Evolutionary conservation across 1,140 invertebrate species (phyloP), one percentile per base, ranked within the genome.

Genomic region (Prorops nasuta): DNA sequence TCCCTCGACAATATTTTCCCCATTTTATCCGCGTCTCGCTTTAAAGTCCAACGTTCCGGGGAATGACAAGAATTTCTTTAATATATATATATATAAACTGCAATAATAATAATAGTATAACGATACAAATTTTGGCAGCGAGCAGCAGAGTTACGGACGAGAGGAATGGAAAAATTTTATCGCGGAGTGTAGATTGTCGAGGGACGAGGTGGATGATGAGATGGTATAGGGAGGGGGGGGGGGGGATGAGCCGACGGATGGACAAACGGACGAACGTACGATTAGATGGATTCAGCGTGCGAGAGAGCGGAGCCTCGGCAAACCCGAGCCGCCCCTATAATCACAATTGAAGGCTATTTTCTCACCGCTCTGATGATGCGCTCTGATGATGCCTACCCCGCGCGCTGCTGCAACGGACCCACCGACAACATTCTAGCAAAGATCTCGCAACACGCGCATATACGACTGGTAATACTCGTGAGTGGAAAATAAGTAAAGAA

Each of bases 281-380:
- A 47, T 45, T 48, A 54, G 51, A 63, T 56, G 44, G 59, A 63
- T 61, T 62, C 61, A 56, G 57, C 57, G 41, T 49, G 61, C 43
- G 44, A 44, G 38, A 24, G 16, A 48, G 56, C 57, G 49, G 58
- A 58, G 64, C 60, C 64, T 56, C 64, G 66, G 64, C 64, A 58
- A 63, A 63, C 63, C 20, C 54, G 43, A 61, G 74, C 74, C 75
- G 74, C 71, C 75, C 69, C 74, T 77, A 72, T 76, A 77, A 77
- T 77, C 75, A 76, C 71, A 77, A 77, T 75, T 77, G 74, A 74
- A 77, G 74, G 75, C 71, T 76, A 77, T 77, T 77, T 76, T 77
- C 75, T 77, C 75, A 76, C 75, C 75, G 73, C 71, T 76, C 72
- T 76, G 71, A 77, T 77, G 72, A 77, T 77, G 72, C 64, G 52